Conservation (phyloP, 2,113 vertebrate species). For the Lophotis ruficrista region DNA sequence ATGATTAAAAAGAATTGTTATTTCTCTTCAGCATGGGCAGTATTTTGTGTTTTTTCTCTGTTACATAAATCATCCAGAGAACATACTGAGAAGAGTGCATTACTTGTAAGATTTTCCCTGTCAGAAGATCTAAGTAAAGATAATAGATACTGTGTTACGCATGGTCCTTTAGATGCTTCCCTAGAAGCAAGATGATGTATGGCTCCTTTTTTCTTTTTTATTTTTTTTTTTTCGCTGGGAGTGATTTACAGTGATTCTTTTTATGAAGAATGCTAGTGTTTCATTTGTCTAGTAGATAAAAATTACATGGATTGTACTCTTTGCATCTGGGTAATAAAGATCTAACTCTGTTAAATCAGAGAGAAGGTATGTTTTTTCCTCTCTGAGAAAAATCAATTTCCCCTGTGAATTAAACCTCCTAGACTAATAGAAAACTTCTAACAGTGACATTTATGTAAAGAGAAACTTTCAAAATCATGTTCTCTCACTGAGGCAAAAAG, state of each 20-base stretch:
- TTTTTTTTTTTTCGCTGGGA: no score
- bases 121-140: background rate
- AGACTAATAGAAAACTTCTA: background rate
- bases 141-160: background rate
- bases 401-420: background rate
- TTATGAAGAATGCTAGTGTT: background rate
- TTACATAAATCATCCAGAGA: background rate
- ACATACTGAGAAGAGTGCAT: background rate
- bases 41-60: background rate
- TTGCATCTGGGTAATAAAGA: background rate
- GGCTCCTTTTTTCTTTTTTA: no score
- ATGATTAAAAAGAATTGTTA: background rate
- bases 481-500: background rate
- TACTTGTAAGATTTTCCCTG: background rate
- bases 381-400: background rate
- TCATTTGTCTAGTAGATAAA: background rate
- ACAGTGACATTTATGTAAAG: background rate
- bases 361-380: background rate
- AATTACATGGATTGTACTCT: background rate
- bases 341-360: background rate
- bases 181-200: background rate
- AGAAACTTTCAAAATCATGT: background rate
- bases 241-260: background rate
- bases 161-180: background rate
- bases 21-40: background rate